These are phyloP conservation scores for Phataginus tricuspis DNA, from an alignment of 2,797 vertebrate species.

Conservation along the genomic window DNA sequence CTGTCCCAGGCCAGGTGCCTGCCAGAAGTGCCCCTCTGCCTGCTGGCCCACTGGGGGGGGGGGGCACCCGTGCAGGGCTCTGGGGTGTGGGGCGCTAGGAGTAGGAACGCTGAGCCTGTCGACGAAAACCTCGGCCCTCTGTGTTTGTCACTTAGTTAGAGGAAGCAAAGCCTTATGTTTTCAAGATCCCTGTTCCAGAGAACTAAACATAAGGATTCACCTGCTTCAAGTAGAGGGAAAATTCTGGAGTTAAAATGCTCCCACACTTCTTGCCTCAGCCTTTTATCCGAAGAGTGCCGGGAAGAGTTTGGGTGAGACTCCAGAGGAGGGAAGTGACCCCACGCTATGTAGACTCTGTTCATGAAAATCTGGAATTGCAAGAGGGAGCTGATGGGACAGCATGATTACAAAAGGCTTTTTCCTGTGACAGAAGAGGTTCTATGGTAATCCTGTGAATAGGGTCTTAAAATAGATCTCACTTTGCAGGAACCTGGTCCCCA, in stretches of 20 bases:
- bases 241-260: neutral
- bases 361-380: neutral
- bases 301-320: neutral
- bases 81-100: accelerated
- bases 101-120: neutral
- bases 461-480: neutral
- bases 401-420: neutral
- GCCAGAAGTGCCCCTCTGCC: neutral
- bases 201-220: neutral
- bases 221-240: neutral
- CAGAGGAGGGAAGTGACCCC: neutral
- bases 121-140: neutral
- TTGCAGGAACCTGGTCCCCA: neutral
- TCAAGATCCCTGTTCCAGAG: neutral
- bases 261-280: neutral
- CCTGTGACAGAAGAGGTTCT: neutral
- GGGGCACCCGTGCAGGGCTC: neutral
- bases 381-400: neutral
- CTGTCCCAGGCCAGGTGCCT: neutral
- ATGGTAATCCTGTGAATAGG: neutral
- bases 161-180: neutral
- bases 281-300: neutral
- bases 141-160: neutral
- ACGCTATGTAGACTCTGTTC: accelerated
- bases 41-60: neutral